phyloP scores from a whole-genome alignment of 2,797 vertebrate species.

The Thaleichthys pacificus region DNA sequence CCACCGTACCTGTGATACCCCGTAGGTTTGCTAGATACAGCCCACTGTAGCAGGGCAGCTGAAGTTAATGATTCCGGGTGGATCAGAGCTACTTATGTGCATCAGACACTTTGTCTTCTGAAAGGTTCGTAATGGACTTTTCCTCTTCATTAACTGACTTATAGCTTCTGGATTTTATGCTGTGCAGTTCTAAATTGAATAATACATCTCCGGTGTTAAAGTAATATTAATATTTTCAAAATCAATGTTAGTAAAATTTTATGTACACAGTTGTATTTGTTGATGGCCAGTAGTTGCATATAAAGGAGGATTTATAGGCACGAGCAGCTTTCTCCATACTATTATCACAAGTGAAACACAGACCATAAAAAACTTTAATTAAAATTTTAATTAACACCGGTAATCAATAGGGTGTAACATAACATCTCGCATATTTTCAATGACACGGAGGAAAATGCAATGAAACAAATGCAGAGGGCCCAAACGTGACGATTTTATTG shows the following conservation, averaged over 20 bases:
- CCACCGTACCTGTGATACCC: constrained; percentile 74
- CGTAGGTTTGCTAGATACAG: constrained; percentile 65
- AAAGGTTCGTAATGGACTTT: constrained; percentile 87
- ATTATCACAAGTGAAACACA: constrained; percentile 85
- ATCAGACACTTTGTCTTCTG: constrained; percentile 81
- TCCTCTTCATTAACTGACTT: constrained; percentile 88
- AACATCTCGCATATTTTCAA: constrained; percentile 81
- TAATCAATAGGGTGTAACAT: constrained; percentile 88
- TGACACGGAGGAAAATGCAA: constrained; percentile 75
- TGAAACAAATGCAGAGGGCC: constrained; percentile 79
- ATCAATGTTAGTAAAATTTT: constrained; percentile 93
- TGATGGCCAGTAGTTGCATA: constrained; percentile 83
- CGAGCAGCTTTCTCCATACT: constrained; percentile 72
- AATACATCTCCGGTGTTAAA: constrained; percentile 85
- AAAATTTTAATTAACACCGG: constrained; percentile 87
- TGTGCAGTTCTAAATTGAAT: constrained; percentile 81
- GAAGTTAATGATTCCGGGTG: constrained; percentile 81
- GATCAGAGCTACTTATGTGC: constrained; percentile 79
- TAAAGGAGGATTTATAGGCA: constrained; percentile 83
- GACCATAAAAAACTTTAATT: constrained; percentile 85
- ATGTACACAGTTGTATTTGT: constrained; percentile 93
- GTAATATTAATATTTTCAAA: constrained; percentile 91
- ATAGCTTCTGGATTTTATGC: constrained; percentile 83
- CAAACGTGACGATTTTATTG: constrained; percentile 80
- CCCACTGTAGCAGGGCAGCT: constrained; percentile 76